Evolutionary conservation across 2,888 invertebrate species (phyloP), one percentile per base, ranked within the genome.

Genomic region (Dendrolimus houi): DNA sequence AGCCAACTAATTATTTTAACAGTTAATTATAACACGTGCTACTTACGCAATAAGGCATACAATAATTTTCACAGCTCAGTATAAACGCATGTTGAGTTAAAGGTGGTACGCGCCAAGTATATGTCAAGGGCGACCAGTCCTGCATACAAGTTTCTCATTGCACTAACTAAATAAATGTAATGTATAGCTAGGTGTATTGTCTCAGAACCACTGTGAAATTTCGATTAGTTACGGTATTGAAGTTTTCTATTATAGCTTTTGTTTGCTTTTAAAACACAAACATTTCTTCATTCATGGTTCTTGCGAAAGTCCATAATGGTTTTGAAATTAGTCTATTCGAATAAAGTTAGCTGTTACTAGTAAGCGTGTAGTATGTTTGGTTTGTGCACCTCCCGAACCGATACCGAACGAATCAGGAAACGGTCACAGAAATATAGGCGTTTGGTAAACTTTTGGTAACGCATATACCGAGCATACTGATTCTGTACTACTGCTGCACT

Each of bases 91-190:
- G 61, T 60, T 53, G 41, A 56, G 58, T 57, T 55, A 59, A 61
- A 59, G 60, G 69, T 65, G 60, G 61, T 70, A 64, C 60, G 70
- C 64, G 61, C 64, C 56, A 55, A 62, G 66, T 70, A 75, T 80
- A 79, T 85, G 86, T 83, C 85, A 85, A 85, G 85, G 85, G 73
- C 75, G 72, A 69, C 80, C 60, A 62, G 73, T 66, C 66, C 70
- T 68, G 71, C 71, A 72, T 68, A 71, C 73, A 71, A 66, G 74
- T 72, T 71, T 68, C 67, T 54, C 40, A 54, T 40, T 54, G 54
- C 54, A 54, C 47, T 47, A 47, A 29, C 29, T 12, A 47, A 47
- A 47, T 47, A 47, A 47, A 47, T 29, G 29, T 29, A 29, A 29
- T 29, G 29, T 29, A 29, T 29, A 29, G 29, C 6, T 29, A 29